Percentiles rank a stretch among this genome's conserved stretches.
These are phyloP conservation scores for Rhinolophus ferrumequinum DNA, from an alignment of 2,113 vertebrate species.

Conservation along the genomic window DNA sequence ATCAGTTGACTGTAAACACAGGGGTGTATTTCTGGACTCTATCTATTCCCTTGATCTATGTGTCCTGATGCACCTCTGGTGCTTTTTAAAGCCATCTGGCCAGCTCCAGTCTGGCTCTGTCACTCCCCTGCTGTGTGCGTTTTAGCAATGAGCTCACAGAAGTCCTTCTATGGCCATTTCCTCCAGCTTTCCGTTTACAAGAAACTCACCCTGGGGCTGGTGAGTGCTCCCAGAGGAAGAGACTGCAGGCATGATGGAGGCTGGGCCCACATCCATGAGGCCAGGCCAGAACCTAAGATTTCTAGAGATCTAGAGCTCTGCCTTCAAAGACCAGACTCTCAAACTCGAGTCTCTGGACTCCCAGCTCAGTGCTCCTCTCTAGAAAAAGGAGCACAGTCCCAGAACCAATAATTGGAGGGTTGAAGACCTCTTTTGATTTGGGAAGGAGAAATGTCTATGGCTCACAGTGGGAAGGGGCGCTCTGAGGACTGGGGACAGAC, in stretches of 20 bases:
- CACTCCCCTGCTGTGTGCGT: background rate
- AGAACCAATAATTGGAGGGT: background rate
- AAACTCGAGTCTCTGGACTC: background rate
- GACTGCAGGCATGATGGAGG: too few species aligned
- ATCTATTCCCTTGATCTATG: background rate
- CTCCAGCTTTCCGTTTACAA: background rate
- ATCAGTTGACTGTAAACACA: background rate
- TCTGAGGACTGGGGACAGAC: background rate
- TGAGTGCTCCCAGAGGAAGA: background rate
- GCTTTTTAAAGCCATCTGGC: background rate
- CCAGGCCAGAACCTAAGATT: background rate
- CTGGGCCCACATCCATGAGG: background rate
- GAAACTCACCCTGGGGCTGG: background rate
- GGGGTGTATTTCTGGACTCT: background rate
- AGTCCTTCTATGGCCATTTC: background rate
- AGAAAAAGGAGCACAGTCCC: background rate
- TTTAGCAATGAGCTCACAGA: background rate
- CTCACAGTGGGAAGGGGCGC: too few species aligned
- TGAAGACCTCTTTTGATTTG: background rate
- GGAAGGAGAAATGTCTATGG: background rate
- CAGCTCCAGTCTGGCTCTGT: background rate
- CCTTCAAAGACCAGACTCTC: background rate
- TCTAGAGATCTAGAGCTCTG: background rate
- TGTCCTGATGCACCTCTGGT: background rate
- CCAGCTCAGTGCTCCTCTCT: background rate